A percentile compares a stretch with the other conserved stretches of the same genome.
Evolutionary conservation across 2,113 vertebrate genomes (phyloP).

Genomic region (Coptodon bakossiorum): DNA sequence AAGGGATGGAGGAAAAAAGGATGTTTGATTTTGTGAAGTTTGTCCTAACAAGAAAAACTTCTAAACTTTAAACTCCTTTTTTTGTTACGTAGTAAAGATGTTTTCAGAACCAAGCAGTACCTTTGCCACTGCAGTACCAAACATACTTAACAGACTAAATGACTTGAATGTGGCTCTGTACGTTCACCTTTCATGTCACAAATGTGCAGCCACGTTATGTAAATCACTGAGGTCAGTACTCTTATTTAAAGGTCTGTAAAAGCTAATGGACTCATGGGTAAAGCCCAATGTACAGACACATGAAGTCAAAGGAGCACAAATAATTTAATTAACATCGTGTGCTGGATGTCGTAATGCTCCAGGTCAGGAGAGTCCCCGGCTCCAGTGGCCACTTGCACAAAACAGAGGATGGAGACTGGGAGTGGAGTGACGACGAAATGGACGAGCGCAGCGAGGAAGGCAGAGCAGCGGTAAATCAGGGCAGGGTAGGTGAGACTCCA

Average conservation of each 20-base stretch:
- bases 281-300: neutral
- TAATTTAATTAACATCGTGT: neutral
- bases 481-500: constrained; percentile 76
- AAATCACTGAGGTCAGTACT: neutral
- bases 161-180: neutral
- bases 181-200: neutral
- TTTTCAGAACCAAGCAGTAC: neutral
- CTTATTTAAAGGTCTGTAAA: neutral
- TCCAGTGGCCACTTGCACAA: constrained; percentile 98
- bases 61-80: neutral
- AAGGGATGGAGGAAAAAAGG: neutral
- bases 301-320: neutral
- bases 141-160: neutral
- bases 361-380: constrained; percentile 94
- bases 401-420: constrained; percentile 97
- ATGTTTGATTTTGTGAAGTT: neutral
- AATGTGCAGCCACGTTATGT: neutral
- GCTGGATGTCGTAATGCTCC: neutral
- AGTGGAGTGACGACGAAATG: constrained; percentile 98
- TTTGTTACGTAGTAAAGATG: neutral
- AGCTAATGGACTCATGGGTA: neutral
- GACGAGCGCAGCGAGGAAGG: constrained; percentile 92
- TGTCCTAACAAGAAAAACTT: neutral
- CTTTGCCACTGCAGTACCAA: neutral
- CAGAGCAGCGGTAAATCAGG: constrained; percentile 87